Base-by-base conservation (phyloP, 1,140 invertebrate genomes). In the Dinoponera quadriceps region DNA sequence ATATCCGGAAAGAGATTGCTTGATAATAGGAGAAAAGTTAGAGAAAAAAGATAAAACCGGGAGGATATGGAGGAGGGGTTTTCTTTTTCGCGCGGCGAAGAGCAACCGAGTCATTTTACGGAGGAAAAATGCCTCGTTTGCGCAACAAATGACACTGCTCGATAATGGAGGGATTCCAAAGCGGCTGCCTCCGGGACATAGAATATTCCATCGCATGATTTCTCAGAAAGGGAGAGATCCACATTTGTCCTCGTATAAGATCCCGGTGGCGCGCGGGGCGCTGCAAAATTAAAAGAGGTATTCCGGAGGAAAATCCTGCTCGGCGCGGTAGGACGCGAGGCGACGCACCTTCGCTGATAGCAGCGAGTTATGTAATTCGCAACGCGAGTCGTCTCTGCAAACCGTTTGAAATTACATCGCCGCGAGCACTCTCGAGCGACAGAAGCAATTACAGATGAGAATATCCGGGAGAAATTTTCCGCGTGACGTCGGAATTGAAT, bases 81-180 rank as follows among this genome's bases (percentile, higher is more conserved):
- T 51, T 51, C n/a, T n/a, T n/a, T n/a, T n/a, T n/a, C n/a, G 20
- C 14, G 57, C 25, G 57, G 14, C 49, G 7, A 63, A 5, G n/a
- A 54, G 11, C 27, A 66, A 29, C 14, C 5, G 9, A 48, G 22
- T 54, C 13, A 51, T 62, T 29, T 60, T 20, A 27, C 25, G 9
- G 55, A 29, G 66, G 74, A 55, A 68, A 77, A 54, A 77, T 38
- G 29, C 54, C 27, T 77, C 16, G 22, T 55, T 54, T 63, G 48
- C 38, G 20, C 14, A 77, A 75, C 27, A 77, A 77, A 77, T 33
- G 29, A 55, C 74, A 66, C 13, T 77, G 60, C 38, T 77, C 74
- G 74, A 77, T 66, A 55, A 77, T 77, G 62, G 48, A 68, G 18
- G 11, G 29, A 77, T 66, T 66, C 16, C 48, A 66, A 54, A 77